Conservation (phyloP, 1,140 invertebrate species). For the Mya arenaria region DNA sequence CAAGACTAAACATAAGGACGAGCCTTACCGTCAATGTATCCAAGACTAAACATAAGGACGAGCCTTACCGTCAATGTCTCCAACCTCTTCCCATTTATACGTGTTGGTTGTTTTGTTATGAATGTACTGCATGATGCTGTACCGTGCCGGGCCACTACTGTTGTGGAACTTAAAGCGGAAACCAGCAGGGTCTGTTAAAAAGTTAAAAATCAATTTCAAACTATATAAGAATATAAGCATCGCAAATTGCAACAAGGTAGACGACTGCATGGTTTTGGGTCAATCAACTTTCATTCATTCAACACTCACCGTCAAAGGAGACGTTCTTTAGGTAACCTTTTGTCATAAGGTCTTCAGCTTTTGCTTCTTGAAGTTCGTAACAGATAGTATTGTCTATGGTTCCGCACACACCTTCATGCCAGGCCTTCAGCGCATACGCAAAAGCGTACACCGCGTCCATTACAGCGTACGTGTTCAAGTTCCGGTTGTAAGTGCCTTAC, state of each 20-base stretch:
- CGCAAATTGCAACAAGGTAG: no score
- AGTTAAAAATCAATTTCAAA: neutral
- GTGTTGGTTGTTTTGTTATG: constrained; percentile 66
- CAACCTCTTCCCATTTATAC: no score
- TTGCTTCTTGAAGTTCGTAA: neutral
- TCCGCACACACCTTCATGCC: constrained; percentile 58
- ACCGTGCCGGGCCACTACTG: constrained; percentile 83
- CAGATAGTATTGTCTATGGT: constrained; percentile 28
- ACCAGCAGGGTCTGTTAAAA: constrained; percentile 82
- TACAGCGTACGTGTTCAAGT: constrained; percentile 34
- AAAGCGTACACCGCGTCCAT: constrained; percentile 91
- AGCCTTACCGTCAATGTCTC: no score
- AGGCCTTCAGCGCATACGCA: constrained; percentile 87
- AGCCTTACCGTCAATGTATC: no score
- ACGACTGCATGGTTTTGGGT: no score
- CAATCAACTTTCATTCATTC: no score
- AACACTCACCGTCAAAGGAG: constrained; percentile 29
- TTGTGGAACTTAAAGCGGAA: constrained; percentile 79
- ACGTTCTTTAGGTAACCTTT: constrained; percentile 12
- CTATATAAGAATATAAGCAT: no score
- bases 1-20: no score
- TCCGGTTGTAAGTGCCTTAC: constrained; percentile 26
- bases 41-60: no score
- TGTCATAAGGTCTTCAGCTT: neutral
- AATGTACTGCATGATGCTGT: constrained; percentile 84